phyloP scores from a whole-genome alignment of 2,888 invertebrate species.

The Epistrophe eligans region DNA sequence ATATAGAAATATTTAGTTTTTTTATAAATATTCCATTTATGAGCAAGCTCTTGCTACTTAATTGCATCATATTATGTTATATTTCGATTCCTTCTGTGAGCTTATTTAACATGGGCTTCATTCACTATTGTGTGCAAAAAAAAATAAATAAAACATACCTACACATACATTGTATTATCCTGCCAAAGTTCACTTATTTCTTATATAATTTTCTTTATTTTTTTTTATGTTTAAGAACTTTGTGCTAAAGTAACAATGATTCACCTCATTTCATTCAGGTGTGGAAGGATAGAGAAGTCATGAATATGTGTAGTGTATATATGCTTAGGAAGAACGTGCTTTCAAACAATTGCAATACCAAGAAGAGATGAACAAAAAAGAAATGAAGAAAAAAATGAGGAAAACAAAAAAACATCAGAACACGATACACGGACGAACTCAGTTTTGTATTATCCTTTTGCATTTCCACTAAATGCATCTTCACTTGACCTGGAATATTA shows the following conservation, averaged over 20 bases:
- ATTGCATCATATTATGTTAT: conserved; percentile 7
- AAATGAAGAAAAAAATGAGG: not conserved
- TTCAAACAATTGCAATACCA: conserved; percentile 47
- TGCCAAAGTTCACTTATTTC: conserved; percentile 32
- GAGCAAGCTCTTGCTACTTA: not conserved
- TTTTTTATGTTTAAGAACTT: conserved; percentile 15
- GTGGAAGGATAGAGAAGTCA: conserved; percentile 54
- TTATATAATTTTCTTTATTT: conserved; percentile 22
- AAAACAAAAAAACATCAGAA: not conserved
- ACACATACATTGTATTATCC: conserved; percentile 50
- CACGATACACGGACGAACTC: conserved; percentile 36
- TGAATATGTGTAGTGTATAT: conserved; percentile 54
- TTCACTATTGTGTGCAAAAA: not conserved
- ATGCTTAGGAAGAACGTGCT: conserved; percentile 58
- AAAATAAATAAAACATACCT: not conserved
- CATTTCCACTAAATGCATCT: conserved; percentile 73
- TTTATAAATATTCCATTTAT: not conserved
- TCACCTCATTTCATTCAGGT: conserved; percentile 72
- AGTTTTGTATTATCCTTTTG: conserved; percentile 56
- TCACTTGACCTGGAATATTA: conserved; percentile 76
- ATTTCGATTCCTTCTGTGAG: not conserved
- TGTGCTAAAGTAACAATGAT: conserved; percentile 70
- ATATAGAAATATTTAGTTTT: too few species aligned
- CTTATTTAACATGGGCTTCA: not conserved
- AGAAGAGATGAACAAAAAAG: not conserved